phyloP scores from a whole-genome alignment of 2,113 vertebrate genomes.

The Chitala chitala region DNA sequence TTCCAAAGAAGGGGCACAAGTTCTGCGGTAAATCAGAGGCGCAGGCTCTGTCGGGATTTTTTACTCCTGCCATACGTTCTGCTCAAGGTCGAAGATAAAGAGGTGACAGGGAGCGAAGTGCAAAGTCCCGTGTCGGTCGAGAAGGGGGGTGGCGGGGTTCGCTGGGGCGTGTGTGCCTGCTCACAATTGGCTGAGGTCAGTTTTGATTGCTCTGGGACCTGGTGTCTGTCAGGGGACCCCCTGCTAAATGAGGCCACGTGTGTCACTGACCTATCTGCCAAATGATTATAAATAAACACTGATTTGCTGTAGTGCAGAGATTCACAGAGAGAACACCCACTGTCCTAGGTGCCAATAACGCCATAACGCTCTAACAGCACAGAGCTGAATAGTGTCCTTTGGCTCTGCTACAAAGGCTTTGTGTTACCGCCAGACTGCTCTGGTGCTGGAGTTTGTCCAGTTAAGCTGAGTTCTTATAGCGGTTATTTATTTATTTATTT shows the following conservation, averaged over 20 bases:
- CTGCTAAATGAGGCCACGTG: slow-evolving; percentile 22
- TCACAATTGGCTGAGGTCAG: slow-evolving; percentile 33
- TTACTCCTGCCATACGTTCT: slow-evolving; percentile 36
- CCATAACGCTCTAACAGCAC: neutral
- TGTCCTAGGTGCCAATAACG: slow-evolving; percentile 18
- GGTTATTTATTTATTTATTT: neutral
- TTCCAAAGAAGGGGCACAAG: slow-evolving; percentile 12
- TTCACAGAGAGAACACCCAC: neutral
- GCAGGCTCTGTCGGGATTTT: slow-evolving; percentile 24
- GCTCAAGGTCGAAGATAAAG: slow-evolving; percentile 30
- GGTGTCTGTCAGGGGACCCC: slow-evolving; percentile 16
- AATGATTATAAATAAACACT: slow-evolving; percentile 37
- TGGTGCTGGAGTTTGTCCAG: neutral
- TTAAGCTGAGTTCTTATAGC: too few species aligned
- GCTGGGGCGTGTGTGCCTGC: too few species aligned
- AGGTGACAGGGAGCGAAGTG: neutral
- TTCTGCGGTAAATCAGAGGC: slow-evolving; percentile 26
- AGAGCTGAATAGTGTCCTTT: neutral
- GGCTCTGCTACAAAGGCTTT: neutral
- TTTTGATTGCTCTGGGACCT: slow-evolving; percentile 37
- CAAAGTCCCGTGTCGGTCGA: slow-evolving; percentile 34
- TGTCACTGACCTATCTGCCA: slow-evolving; percentile 29
- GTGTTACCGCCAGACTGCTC: neutral
- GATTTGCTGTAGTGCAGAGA: slow-evolving; percentile 25
- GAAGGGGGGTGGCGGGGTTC: too few species aligned